Evolutionary conservation across 1,140 invertebrate species (phyloP).

Genomic region (Ptiloglossa arizonensis): DNA sequence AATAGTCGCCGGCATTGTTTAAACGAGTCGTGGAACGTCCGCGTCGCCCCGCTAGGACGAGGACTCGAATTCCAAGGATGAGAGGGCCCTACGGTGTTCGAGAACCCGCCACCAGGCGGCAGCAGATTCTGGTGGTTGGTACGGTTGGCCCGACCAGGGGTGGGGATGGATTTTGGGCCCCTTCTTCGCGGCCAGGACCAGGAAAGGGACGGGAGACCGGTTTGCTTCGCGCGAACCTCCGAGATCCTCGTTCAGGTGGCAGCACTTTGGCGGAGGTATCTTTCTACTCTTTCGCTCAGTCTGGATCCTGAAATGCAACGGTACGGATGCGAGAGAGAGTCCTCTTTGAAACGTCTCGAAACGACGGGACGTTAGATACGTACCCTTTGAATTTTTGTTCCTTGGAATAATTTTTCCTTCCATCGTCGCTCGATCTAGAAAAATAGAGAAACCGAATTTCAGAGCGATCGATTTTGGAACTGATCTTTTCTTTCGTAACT

Average conservation of each 20-base stretch:
- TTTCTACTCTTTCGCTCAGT: constrained; percentile 49
- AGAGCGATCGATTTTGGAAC: too few species aligned
- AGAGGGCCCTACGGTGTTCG: constrained; percentile 56
- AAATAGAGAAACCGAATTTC: too few species aligned
- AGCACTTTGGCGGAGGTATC: constrained; percentile 45
- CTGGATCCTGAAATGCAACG: constrained; percentile 47
- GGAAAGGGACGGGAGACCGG: constrained; percentile 5
- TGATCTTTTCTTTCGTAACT: too few species aligned
- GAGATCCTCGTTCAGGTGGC: constrained; percentile 62
- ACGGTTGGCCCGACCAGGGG: neutral
- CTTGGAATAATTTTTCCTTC: too few species aligned
- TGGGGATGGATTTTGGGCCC: constrained; percentile 60
- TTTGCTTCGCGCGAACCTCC: constrained; percentile 29
- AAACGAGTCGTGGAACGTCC: neutral
- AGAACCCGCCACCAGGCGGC: constrained; percentile 69
- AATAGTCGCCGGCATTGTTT: neutral
- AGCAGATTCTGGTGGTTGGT: constrained; percentile 66
- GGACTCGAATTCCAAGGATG: neutral
- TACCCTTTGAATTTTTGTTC: too few species aligned
- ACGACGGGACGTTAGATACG: too few species aligned
- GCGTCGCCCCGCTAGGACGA: constrained; percentile 30
- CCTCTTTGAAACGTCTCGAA: too few species aligned
- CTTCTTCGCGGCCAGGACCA: neutral
- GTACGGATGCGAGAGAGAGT: neutral
- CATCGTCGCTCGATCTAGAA: too few species aligned